Conservation (phyloP, 2,797 vertebrate genomes). For the Emys orbicularis region DNA sequence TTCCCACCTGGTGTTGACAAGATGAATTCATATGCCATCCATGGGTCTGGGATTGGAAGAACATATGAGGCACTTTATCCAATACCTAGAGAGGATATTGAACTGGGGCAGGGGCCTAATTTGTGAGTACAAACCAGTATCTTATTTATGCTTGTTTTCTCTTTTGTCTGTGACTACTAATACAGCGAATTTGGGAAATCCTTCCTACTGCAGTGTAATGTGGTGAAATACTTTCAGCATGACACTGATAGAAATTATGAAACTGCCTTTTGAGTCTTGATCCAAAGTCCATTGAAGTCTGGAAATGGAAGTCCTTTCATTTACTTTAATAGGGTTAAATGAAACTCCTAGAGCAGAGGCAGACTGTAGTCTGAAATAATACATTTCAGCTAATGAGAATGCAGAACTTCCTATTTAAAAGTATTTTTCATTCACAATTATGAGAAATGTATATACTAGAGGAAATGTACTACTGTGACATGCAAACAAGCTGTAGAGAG, state of each 20-base stretch:
- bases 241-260: neutral
- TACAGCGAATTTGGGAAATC: neutral
- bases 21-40: slow-evolving; percentile 85
- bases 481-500: neutral
- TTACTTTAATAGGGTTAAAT: neutral
- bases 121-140: slow-evolving; percentile 78
- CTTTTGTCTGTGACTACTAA: neutral
- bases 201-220: neutral
- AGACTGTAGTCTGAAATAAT: neutral
- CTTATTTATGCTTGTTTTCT: neutral
- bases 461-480: neutral
- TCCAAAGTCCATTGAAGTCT: neutral
- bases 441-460: neutral
- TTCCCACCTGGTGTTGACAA: slow-evolving; percentile 84
- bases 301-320: neutral
- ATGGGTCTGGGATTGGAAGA: slow-evolving; percentile 78
- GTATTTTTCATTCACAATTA: neutral
- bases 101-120: slow-evolving; percentile 77
- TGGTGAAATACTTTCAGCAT: neutral
- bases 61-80: slow-evolving; percentile 82
- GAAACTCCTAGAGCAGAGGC: neutral
- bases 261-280: neutral
- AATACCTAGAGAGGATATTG: slow-evolving; percentile 76
- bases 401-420: neutral
- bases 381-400: neutral